Conservation (phyloP, 1,140 invertebrate species). For the Eupristina koningsbergeri region DNA sequence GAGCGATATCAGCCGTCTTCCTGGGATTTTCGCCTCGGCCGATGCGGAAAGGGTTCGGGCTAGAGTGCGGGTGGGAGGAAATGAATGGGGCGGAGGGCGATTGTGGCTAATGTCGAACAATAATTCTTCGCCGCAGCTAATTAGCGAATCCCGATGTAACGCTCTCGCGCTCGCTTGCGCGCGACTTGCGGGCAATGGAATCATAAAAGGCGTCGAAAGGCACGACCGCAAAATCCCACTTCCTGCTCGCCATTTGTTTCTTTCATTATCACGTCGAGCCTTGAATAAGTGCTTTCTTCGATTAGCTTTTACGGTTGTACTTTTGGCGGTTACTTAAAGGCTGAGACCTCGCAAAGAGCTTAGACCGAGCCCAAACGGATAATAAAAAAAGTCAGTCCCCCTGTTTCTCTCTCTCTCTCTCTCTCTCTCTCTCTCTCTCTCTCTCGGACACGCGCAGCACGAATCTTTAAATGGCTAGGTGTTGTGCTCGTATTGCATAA, state of each 20-base stretch:
- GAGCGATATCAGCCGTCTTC: slow-evolving; percentile 34
- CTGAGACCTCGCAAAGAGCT: not conserved
- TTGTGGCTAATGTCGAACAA: slow-evolving; percentile 54
- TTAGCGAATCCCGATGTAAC: slow-evolving; percentile 52
- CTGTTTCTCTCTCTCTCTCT: too few species aligned
- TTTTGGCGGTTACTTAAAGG: slow-evolving; percentile 28
- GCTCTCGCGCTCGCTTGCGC: slow-evolving; percentile 19
- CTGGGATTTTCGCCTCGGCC: not conserved
- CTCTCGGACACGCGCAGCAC: too few species aligned
- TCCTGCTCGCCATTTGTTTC: slow-evolving; percentile 51
- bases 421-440: too few species aligned
- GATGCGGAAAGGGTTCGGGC: not conserved
- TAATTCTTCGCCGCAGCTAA: slow-evolving; percentile 55
- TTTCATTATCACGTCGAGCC: slow-evolving; percentile 50
- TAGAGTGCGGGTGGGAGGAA: not conserved
- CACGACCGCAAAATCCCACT: slow-evolving; percentile 50
- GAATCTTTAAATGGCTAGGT: slow-evolving; percentile 6
- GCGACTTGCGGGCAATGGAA: slow-evolving; percentile 37
- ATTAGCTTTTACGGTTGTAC: slow-evolving; percentile 41
- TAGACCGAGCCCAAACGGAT: not conserved
- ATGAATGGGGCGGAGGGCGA: slow-evolving; percentile 2
- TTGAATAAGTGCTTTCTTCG: slow-evolving; percentile 50
- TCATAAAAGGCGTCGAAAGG: slow-evolving; percentile 47
- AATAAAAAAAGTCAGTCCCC: slow-evolving; percentile 26
- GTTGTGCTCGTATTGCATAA: slow-evolving; percentile 34